A percentile compares a stretch with the other conserved stretches of the same genome.
phyloP scores from a whole-genome alignment of 2,888 invertebrate genomes.

The Allophyes oxyacanthae region DNA sequence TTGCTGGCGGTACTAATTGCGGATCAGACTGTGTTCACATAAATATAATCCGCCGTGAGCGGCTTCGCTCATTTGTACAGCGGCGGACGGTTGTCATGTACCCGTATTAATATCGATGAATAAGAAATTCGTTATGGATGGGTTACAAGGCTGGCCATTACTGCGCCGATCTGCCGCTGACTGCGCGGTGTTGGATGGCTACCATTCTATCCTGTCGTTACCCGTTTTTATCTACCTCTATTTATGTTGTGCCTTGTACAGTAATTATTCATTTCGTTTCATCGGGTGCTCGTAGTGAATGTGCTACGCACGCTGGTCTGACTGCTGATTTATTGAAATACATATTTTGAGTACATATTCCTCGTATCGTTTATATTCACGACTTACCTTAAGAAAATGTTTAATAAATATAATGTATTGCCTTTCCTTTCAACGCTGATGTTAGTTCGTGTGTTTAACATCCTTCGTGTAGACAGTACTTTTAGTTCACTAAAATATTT shows the following conservation, averaged over 20 bases:
- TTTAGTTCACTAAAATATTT: too few relatives aligned
- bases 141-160: slow-evolving; percentile 85
- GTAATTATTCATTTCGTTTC: slow-evolving; percentile 65
- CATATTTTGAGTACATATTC: slow-evolving; percentile 56
- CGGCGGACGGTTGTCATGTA: slow-evolving; percentile 86
- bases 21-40: slow-evolving; percentile 84
- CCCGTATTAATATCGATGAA: slow-evolving; percentile 88
- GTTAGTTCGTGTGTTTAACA: slow-evolving; percentile 50
- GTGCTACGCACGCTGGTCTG: slow-evolving; percentile 53
- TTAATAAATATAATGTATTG: slow-evolving; percentile 47
- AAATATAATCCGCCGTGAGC: slow-evolving; percentile 85
- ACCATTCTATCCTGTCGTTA: slow-evolving; percentile 79
- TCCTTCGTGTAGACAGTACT: slow-evolving; percentile 29
- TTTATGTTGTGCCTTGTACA: slow-evolving; percentile 75
- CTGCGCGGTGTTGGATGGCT: slow-evolving; percentile 72
- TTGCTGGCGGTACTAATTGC: slow-evolving; percentile 82
- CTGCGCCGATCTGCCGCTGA: slow-evolving; percentile 73
- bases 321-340: slow-evolving; percentile 64
- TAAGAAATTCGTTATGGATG: slow-evolving; percentile 89
- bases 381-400: slow-evolving; percentile 49
- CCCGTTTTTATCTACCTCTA: slow-evolving; percentile 78
- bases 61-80: slow-evolving; percentile 85
- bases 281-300: slow-evolving; percentile 59
- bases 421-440: slow-evolving; percentile 42
- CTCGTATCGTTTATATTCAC: slow-evolving; percentile 48